Evolutionary conservation across 1,140 invertebrate species (phyloP).

Genomic region (Tetramorium simillimum): DNA sequence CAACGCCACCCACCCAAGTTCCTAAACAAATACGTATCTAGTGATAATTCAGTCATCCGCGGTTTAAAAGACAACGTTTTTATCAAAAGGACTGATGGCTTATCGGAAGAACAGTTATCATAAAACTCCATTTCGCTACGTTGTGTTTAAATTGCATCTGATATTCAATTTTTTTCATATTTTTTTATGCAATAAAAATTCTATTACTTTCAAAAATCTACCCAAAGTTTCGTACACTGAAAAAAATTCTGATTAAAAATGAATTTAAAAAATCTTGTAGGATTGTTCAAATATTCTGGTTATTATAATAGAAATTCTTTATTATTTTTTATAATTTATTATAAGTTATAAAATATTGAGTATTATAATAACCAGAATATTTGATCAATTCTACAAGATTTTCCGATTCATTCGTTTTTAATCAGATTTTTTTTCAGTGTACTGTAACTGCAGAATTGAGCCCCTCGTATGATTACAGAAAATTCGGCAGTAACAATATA

Average conservation of each 20-base stretch:
- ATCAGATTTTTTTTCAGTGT: too few species aligned
- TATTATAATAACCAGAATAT: too few species aligned
- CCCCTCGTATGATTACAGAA: background rate
- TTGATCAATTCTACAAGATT: too few species aligned
- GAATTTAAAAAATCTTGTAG: too few species aligned
- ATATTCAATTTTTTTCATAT: background rate
- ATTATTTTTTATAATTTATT: too few species aligned
- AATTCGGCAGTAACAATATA: conserved; percentile 69
- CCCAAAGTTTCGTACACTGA: background rate
- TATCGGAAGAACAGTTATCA: background rate
- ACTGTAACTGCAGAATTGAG: background rate
- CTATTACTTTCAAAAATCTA: conserved; percentile 1
- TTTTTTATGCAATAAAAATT: background rate
- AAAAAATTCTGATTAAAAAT: too few species aligned
- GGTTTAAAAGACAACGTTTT: background rate
- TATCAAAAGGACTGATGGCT: background rate
- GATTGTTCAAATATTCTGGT: too few species aligned
- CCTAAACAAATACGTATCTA: conserved; percentile 54
- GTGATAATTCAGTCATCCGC: background rate
- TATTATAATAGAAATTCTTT: too few species aligned
- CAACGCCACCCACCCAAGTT: conserved; percentile 55
- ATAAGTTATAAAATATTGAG: too few species aligned
- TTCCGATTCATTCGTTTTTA: too few species aligned
- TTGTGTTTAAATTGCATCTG: background rate
- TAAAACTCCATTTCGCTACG: background rate